These are phyloP conservation scores for Geotrupes spiniger DNA, from an alignment of 2,888 invertebrate species.

Conservation along the genomic window DNA sequence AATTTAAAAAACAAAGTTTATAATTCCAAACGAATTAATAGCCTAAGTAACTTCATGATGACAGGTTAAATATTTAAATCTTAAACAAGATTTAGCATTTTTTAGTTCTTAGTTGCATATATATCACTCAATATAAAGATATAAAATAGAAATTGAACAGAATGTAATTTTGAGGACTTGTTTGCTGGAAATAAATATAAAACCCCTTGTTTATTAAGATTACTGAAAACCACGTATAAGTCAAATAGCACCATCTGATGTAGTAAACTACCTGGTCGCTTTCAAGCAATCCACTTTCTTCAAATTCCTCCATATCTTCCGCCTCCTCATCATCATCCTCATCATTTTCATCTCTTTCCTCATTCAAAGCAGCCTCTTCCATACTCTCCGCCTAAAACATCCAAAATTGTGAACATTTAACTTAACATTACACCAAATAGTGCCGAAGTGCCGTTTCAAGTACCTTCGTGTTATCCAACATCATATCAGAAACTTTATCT, in stretches of 20 bases:
- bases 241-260: conserved; percentile 7
- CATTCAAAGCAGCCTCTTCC: conserved; percentile 47
- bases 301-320: conserved; percentile 97
- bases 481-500: conserved; percentile 84
- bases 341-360: conserved; percentile 57
- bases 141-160: conserved; percentile 16
- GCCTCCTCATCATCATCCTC: conserved; percentile 95
- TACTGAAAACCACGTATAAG: no score
- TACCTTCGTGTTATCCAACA: conserved; percentile 66
- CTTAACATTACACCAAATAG: no score
- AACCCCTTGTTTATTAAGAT: no score
- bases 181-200: background rate
- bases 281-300: conserved; percentile 92
- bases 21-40: no score
- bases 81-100: no score
- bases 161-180: background rate
- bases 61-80: no score
- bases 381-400: conserved; percentile 44
- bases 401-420: no score
- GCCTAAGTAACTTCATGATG: no score
- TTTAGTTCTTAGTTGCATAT: no score
- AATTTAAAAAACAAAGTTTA: no score
- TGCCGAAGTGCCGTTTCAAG: conserved; percentile 3
- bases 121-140: no score
- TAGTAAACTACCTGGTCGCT: conserved; percentile 72